These are phyloP conservation scores for Stichopus chloronotus DNA, from an alignment of 35 echinoderm and acorn worm genomes.

Conservation along the genomic window DNA sequence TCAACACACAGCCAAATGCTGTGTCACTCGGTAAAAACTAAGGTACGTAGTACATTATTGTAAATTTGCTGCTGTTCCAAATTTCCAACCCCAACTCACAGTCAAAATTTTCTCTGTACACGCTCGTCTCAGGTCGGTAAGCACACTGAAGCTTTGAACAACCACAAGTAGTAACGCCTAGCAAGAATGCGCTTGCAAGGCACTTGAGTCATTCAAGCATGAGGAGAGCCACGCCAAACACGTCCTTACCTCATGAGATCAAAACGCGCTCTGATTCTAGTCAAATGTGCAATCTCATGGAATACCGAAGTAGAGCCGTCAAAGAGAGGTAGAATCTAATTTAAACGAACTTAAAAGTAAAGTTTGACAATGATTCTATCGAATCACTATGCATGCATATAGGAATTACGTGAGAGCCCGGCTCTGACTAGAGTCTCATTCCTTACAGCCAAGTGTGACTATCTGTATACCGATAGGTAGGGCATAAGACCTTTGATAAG, in stretches of 20 bases:
- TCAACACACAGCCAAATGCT: not conserved
- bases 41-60: not conserved
- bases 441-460: not conserved
- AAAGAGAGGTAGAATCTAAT: not conserved
- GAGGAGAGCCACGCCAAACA: not conserved
- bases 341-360: too few relatives aligned
- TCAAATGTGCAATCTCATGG: too few relatives aligned
- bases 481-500: too few relatives aligned
- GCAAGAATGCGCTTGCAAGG: slow-evolving; percentile 15
- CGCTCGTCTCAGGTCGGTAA: slow-evolving; percentile 28
- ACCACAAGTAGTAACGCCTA: not conserved
- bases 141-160: not conserved
- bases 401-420: too few relatives aligned
- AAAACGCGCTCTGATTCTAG: slow-evolving; percentile 8
- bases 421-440: too few relatives aligned
- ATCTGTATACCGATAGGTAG: not conserved
- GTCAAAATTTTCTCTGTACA: slow-evolving; percentile 3
- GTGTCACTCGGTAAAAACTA: slow-evolving; percentile 3
- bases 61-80: not conserved
- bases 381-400: too few relatives aligned
- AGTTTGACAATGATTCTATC: too few relatives aligned
- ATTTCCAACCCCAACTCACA: not conserved
- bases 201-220: slow-evolving; percentile 1
- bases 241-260: not conserved
- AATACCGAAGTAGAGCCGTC: not conserved